Percentiles rank a stretch among this genome's conserved stretches.
Evolutionary conservation across 2,113 vertebrate species (phyloP).

Genomic region (Pygathrix nemaeus): DNA sequence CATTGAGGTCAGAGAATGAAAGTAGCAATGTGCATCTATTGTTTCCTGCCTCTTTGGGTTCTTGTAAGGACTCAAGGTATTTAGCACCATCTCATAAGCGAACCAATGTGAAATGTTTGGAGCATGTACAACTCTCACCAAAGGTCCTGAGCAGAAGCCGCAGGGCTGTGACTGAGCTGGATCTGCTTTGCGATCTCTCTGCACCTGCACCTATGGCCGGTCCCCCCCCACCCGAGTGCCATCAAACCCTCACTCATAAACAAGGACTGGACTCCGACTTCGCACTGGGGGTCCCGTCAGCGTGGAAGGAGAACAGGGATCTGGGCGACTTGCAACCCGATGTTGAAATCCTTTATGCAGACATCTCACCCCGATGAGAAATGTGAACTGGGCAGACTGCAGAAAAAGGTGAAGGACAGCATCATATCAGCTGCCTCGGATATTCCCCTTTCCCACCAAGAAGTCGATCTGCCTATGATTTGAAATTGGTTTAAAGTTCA

Average conservation of each 20-base stretch:
- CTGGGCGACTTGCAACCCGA: fast-evolving
- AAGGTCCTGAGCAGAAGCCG: fast-evolving
- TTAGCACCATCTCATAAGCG: not conserved
- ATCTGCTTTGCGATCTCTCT: fast-evolving
- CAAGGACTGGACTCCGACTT: fast-evolving
- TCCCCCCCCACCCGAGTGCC: not conserved
- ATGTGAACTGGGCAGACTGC: fast-evolving
- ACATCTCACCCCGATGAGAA: fast-evolving
- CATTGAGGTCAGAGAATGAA: not conserved
- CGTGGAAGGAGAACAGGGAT: not conserved
- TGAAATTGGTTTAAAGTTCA: too few relatives aligned
- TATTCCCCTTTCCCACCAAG: too few relatives aligned
- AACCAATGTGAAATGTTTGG: not conserved
- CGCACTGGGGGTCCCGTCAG: too few relatives aligned
- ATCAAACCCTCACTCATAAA: fast-evolving
- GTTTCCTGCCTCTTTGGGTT: not conserved
- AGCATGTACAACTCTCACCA: not conserved
- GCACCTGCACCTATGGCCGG: fast-evolving
- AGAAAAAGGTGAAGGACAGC: too few relatives aligned
- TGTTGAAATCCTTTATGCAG: not conserved
- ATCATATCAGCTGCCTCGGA: too few relatives aligned
- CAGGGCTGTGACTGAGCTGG: fast-evolving
- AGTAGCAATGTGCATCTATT: not conserved
- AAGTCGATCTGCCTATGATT: too few relatives aligned
- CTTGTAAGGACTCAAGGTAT: not conserved